Conservation (phyloP, 2,113 vertebrate genomes). For the Puffinus mauretanicus region DNA sequence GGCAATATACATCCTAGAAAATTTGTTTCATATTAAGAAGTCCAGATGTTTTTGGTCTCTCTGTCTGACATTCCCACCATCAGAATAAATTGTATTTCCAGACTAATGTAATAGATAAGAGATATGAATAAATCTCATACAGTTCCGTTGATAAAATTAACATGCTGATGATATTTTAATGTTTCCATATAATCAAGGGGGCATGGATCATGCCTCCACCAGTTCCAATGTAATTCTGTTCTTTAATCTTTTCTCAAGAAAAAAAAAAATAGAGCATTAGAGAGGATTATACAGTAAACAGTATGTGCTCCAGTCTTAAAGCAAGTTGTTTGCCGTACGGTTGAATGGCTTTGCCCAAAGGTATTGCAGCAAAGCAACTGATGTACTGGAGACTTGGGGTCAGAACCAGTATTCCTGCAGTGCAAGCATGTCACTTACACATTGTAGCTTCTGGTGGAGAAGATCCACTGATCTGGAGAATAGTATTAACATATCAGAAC, state of each 20-base stretch:
- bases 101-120: slow-evolving; percentile 80
- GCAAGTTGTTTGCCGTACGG: not conserved
- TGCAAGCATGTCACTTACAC: not conserved
- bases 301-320: slow-evolving; percentile 16
- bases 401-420: not conserved
- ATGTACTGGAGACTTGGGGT: not conserved
- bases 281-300: slow-evolving; percentile 44
- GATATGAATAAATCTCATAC: slow-evolving; percentile 78
- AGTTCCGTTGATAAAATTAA: slow-evolving; percentile 82
- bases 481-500: not conserved
- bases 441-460: not conserved
- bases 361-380: slow-evolving; percentile 31
- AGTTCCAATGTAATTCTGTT: slow-evolving; percentile 72
- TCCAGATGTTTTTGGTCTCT: slow-evolving; percentile 78
- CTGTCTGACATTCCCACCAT: slow-evolving; percentile 77
- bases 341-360: slow-evolving; percentile 52
- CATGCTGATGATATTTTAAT: slow-evolving; percentile 86
- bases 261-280: slow-evolving; percentile 54
- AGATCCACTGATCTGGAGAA: slow-evolving; percentile 27
- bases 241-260: slow-evolving; percentile 74
- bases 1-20: slow-evolving; percentile 66
- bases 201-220: slow-evolving; percentile 78
- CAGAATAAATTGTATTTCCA: slow-evolving; percentile 80
- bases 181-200: slow-evolving; percentile 79
- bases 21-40: slow-evolving; percentile 73